Conservation (phyloP, 1,140 invertebrate genomes). For the Zelostemma sp. region DNA sequence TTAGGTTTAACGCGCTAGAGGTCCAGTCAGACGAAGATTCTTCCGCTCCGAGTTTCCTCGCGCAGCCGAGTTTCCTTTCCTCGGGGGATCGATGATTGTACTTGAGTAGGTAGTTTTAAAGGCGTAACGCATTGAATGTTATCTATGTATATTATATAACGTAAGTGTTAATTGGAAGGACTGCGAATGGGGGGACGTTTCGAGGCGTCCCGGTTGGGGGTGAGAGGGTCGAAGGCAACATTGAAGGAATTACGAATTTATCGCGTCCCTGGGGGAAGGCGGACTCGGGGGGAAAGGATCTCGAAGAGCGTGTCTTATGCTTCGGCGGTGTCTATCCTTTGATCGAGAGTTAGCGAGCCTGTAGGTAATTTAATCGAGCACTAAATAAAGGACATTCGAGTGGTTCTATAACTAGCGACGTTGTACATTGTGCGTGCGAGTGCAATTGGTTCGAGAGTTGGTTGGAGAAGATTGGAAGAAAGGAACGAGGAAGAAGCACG, state of each 20-base stretch:
- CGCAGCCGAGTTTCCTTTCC: conserved; percentile 4
- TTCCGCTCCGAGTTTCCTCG: conserved; percentile 12
- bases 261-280: no score
- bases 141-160: conserved; percentile 32
- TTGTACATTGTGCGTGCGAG: conserved; percentile 57
- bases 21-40: conserved; percentile 45
- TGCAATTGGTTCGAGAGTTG: conserved; percentile 27
- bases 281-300: conserved; percentile 20
- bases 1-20: conserved; percentile 56
- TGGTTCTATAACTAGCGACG: conserved; percentile 60
- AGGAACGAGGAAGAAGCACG: not conserved
- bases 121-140: conserved; percentile 27
- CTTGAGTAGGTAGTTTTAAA: conserved; percentile 41
- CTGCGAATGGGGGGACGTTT: conserved; percentile 7
- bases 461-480: conserved; percentile 24
- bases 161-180: conserved; percentile 37
- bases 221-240: not conserved
- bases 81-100: conserved; percentile 31
- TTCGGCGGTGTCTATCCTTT: conserved; percentile 20
- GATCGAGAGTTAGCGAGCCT: conserved; percentile 44
- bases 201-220: conserved; percentile 4
- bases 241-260: conserved; percentile 7
- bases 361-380: conserved; percentile 60
- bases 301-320: conserved; percentile 47
- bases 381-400: conserved; percentile 52